phyloP scores from a whole-genome alignment of 2,888 invertebrate genomes.

The Epistrophe grossulariae region DNA sequence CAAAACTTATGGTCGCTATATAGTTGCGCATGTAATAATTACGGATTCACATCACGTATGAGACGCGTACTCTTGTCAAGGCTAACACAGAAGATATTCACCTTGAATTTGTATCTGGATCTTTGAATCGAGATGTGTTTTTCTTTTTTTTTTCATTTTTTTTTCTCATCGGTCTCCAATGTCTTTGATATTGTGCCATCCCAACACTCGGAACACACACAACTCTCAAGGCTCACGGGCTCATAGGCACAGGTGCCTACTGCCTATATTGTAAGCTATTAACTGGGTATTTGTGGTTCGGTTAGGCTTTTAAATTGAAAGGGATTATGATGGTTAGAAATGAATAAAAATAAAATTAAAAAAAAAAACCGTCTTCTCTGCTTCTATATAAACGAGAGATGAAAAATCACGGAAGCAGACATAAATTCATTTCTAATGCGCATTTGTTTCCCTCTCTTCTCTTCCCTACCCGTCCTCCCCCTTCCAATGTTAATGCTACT shows the following conservation, averaged over 20 bases:
- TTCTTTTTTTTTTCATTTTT: background rate
- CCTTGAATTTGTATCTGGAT: constrained; percentile 74
- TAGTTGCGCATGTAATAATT: constrained; percentile 69
- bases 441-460: constrained; percentile 57
- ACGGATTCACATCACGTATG: constrained; percentile 71
- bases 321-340: constrained; percentile 53
- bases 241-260: constrained; percentile 51
- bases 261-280: constrained; percentile 35
- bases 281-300: constrained; percentile 58
- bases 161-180: constrained; percentile 46
- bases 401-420: constrained; percentile 75
- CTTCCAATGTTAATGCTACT: background rate
- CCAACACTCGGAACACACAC: constrained; percentile 1
- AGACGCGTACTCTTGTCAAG: constrained; percentile 66
- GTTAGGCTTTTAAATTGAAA: constrained; percentile 69
- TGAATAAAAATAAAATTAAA: background rate
- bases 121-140: constrained; percentile 56
- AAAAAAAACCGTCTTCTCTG: background rate
- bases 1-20: constrained; percentile 21
- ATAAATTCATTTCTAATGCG: constrained; percentile 76
- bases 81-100: constrained; percentile 74
- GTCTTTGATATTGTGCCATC: constrained; percentile 43
- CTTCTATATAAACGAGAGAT: constrained; percentile 19
- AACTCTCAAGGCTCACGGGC: constrained; percentile 5
- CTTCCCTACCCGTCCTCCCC: background rate